Evolutionary conservation across 2,113 vertebrate genomes (phyloP), one percentile per base, ranked within the genome.

Genomic region (Hystrix cristata): DNA sequence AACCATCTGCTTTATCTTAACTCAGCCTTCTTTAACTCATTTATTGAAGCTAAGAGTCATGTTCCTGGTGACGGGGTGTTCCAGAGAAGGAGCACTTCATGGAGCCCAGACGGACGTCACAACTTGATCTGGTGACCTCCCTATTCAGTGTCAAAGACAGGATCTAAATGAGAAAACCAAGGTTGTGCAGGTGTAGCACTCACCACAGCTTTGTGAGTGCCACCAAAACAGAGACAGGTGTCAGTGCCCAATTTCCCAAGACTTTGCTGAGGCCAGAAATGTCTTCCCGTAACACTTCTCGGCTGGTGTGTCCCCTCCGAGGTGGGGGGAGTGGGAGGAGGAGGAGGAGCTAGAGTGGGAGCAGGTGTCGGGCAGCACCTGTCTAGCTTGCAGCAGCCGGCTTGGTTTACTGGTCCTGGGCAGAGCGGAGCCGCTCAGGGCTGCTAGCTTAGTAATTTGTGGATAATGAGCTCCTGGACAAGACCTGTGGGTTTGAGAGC

Each of bases 401-500:
- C 48, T 62, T 29, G 19, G 67, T 27, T 89, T 64, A 46, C 78
- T 46, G 65, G 67, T 74, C 79, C 23, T 12, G 3, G 79, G 34
- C 65, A 62, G 57, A n/a, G 48, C 43, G 87, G 84, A 91, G 90
- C n/a, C 8, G 2, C 13, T 34, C 9, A 31, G 2, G 48, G 34
- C 89, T 79, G 88, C 92, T 60, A n/a, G 76, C 92, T 87, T 48
- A 87, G 81, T 31, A 87, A 76, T 38, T 60, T 90, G 46, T 57
- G 53, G 85, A 59, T 81, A 91, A 93, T 46, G 93, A 88, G 71
- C 79, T 79, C 82, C 64, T 88, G 92, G 92, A 46, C 90, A 65
- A 76, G 83, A 90, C 69, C 93, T 83, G 59, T 76, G 96, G 43
- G 27, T 34, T 34, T 79, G 46, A 2, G 86, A 91, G 87, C 93